These are phyloP conservation scores for Pocillopora damicornis DNA, from an alignment of 64 coral and sea anemone species.

Conservation along the genomic window DNA sequence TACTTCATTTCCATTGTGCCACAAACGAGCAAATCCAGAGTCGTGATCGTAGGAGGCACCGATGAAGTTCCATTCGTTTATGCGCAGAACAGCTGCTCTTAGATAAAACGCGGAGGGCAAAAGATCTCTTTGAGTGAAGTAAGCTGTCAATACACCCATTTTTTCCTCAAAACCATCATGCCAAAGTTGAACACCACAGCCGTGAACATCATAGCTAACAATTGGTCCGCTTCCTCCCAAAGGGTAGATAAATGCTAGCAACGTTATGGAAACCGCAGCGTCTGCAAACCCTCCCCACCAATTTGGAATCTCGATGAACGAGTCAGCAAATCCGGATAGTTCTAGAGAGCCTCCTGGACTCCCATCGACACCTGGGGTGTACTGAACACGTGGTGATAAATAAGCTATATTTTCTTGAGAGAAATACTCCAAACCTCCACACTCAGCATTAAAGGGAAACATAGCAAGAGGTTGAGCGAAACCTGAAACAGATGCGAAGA, in stretches of 20 bases:
- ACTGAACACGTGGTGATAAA: slow-evolving; percentile 9
- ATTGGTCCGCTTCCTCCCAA: slow-evolving; percentile 9
- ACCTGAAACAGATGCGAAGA: neutral
- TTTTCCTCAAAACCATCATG: neutral
- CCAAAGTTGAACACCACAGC: slow-evolving; percentile 15
- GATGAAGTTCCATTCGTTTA: slow-evolving; percentile 60
- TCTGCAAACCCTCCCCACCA: neutral
- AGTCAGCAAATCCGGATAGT: neutral
- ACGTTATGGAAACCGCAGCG: slow-evolving; percentile 26
- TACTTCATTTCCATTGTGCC: slow-evolving; percentile 62
- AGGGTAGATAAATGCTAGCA: slow-evolving; percentile 52
- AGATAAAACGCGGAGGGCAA: neutral
- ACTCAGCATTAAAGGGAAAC: slow-evolving; percentile 42
- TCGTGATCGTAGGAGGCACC: slow-evolving; percentile 52
- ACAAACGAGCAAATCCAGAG: slow-evolving; percentile 30
- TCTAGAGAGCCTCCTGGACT: neutral
- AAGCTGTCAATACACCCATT: neutral
- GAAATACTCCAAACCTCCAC: slow-evolving; percentile 22
- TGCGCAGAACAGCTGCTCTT: neutral
- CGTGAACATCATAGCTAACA: slow-evolving; percentile 38
- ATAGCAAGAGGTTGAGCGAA: slow-evolving; percentile 28
- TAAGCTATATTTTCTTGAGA: slow-evolving; percentile 35
- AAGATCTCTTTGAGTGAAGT: slow-evolving; percentile 2
- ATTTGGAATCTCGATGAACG: slow-evolving; percentile 54
- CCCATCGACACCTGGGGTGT: neutral